Conservation (phyloP, 1,140 invertebrate species). For the Nilaparvata lugens region DNA sequence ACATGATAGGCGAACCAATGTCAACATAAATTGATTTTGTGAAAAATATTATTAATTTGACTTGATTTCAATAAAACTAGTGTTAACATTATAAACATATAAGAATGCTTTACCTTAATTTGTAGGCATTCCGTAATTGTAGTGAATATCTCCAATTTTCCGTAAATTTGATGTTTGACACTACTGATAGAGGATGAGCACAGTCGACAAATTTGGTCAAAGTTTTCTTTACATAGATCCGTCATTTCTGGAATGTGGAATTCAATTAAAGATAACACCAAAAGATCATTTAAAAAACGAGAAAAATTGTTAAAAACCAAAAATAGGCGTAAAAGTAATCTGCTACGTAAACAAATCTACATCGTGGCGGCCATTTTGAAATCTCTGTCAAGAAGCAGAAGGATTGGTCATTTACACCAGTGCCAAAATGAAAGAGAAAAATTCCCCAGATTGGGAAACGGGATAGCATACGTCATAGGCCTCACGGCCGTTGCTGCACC, state of each 20-base stretch:
- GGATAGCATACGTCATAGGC: too few species aligned
- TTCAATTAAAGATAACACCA: background rate
- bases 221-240: background rate
- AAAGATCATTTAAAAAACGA: background rate
- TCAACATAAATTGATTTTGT: too few species aligned
- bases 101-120: background rate
- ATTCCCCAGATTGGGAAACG: background rate
- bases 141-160: background rate
- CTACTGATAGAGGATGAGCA: background rate
- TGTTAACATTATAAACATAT: background rate
- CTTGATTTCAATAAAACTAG: too few species aligned
- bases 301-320: constrained; percentile 1
- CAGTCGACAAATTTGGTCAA: background rate
- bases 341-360: constrained; percentile 4
- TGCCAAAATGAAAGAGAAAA: background rate
- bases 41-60: too few species aligned
- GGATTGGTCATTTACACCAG: constrained; percentile 2
- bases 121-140: background rate
- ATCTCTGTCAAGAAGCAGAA: background rate
- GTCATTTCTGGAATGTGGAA: background rate
- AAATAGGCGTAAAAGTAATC: constrained; percentile 1
- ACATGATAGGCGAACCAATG: too few species aligned
- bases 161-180: background rate
- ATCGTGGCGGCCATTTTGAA: constrained; percentile 4
- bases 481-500: too few species aligned